These are phyloP conservation scores for Platysteira castanea DNA, from an alignment of 2,113 vertebrate species.

Conservation along the genomic window DNA sequence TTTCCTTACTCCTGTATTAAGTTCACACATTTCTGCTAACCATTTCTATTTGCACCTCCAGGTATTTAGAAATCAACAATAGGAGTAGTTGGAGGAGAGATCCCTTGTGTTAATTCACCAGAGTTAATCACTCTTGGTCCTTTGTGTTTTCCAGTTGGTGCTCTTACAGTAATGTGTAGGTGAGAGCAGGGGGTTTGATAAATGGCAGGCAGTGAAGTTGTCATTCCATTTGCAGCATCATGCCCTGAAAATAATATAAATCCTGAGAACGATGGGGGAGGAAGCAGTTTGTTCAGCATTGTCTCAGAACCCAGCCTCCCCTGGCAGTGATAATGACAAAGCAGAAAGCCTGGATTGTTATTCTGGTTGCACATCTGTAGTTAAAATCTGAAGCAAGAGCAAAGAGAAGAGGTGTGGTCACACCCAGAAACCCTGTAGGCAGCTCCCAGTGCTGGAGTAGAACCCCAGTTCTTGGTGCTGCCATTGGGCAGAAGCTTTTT, in stretches of 20 bases:
- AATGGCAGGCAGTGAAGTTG: not conserved
- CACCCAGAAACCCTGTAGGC: not conserved
- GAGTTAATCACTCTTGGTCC: not conserved
- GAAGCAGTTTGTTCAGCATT: not conserved
- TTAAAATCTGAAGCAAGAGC: not conserved
- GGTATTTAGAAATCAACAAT: not conserved
- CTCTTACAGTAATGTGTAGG: not conserved
- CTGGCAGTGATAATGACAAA: slow-evolving; percentile 3
- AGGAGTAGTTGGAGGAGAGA: not conserved
- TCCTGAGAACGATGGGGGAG: not conserved
- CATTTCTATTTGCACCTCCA: not conserved
- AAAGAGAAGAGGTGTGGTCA: not conserved
- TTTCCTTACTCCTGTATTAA: not conserved
- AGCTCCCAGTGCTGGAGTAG: not conserved
- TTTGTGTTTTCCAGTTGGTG: not conserved
- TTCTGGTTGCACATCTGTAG: not conserved
- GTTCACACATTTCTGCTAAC: not conserved
- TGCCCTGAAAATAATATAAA: not conserved
- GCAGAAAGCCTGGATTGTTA: slow-evolving; percentile 30
- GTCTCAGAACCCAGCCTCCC: not conserved
- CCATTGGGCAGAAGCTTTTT: not conserved
- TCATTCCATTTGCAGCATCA: not conserved
- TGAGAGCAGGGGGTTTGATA: not conserved
- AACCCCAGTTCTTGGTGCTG: not conserved
- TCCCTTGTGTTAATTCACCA: not conserved